Evolutionary conservation across 2,113 vertebrate genomes (phyloP).

Genomic region (Orcinus orca): DNA sequence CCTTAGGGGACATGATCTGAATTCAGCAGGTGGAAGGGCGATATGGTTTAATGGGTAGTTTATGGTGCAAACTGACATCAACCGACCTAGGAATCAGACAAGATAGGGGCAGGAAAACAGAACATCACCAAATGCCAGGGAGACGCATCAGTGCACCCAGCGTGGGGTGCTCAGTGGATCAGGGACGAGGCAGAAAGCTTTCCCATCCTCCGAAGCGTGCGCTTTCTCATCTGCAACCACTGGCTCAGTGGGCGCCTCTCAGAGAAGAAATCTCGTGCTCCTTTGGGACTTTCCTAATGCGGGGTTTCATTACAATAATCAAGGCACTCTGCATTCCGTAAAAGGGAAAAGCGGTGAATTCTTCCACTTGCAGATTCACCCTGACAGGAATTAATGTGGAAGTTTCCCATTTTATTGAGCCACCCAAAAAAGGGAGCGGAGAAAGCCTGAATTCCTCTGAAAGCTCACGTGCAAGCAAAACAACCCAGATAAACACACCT

Average conservation of each 20-base stretch:
- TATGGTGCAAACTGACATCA: background rate
- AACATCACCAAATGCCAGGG: background rate
- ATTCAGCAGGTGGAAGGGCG: background rate
- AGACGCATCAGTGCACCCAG: rapidly evolving
- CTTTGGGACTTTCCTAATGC: background rate
- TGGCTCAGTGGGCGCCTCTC: background rate
- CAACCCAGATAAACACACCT: background rate
- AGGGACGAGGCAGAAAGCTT: rapidly evolving
- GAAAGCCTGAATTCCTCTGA: background rate
- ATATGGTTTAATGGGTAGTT: background rate
- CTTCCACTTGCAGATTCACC: background rate
- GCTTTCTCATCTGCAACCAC: background rate
- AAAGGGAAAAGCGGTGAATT: background rate
- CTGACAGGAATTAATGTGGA: background rate
- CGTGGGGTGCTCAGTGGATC: rapidly evolving
- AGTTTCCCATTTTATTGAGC: background rate
- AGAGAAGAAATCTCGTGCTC: background rate
- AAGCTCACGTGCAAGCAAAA: background rate
- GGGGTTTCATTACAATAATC: background rate
- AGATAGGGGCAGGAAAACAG: background rate
- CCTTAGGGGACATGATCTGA: background rate
- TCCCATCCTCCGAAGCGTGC: background rate
- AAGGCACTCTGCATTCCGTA: background rate
- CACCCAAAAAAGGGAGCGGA: background rate
- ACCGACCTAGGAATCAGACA: too few relatives aligned